These are phyloP conservation scores for Macrosiphum euphorbiae DNA, from an alignment of 2,888 invertebrate species.

Conservation along the genomic window DNA sequence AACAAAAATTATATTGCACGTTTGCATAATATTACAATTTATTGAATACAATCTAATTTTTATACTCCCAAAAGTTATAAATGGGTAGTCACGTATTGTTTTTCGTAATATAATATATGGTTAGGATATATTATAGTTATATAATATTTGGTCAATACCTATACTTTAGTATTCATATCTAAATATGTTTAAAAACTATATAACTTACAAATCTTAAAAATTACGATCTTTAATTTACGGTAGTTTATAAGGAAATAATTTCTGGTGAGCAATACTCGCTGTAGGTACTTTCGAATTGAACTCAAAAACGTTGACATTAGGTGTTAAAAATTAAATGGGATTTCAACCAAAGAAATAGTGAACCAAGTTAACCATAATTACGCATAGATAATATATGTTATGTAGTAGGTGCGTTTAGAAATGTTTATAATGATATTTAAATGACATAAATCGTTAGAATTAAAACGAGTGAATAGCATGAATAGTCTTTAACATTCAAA, in stretches of 20 bases:
- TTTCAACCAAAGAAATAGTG: neutral
- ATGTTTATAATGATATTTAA: constrained; percentile 5
- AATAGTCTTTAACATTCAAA: neutral
- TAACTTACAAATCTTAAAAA: neutral
- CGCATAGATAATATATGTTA: neutral
- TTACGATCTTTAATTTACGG: neutral
- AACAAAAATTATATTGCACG: neutral
- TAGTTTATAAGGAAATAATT: neutral
- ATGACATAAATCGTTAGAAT: neutral
- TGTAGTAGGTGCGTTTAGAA: neutral
- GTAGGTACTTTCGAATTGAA: neutral
- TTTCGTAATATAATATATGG: neutral
- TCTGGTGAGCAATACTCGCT: neutral
- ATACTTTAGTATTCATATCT: neutral
- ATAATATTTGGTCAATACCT: neutral
- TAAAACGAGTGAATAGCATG: neutral
- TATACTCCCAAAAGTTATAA: neutral
- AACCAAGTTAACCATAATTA: neutral
- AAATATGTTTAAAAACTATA: neutral
- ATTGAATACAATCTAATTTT: neutral
- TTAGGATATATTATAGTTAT: neutral
- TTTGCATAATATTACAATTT: neutral
- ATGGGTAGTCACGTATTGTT: neutral
- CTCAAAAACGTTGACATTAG: neutral
- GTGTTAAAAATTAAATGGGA: neutral